phyloP scores from a whole-genome alignment of 2,888 invertebrate species.

The Chalcosyrphus nemorum region DNA sequence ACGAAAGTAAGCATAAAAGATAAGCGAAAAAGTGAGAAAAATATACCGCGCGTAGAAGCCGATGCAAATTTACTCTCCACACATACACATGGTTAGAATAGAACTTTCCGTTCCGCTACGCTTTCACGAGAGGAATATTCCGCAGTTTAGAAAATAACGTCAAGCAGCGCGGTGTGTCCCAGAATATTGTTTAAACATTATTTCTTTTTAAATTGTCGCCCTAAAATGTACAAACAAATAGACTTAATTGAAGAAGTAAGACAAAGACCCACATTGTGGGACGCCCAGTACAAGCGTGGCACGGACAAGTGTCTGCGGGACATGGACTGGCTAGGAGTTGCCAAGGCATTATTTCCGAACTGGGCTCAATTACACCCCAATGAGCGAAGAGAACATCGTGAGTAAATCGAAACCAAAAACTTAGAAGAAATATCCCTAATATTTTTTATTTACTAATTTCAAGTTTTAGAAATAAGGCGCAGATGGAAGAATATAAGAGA shows the following conservation, averaged over 20 bases:
- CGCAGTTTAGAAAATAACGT: slow-evolving; percentile 11
- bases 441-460: not conserved
- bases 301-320: not conserved
- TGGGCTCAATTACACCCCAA: not conserved
- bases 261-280: slow-evolving; percentile 26
- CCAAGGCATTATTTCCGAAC: not conserved
- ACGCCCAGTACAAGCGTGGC: not conserved
- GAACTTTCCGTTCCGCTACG: slow-evolving; percentile 4
- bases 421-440: no score
- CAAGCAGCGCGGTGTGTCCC: not conserved
- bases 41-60: not conserved
- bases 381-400: slow-evolving; percentile 1
- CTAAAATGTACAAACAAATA: slow-evolving; percentile 15
- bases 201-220: not conserved
- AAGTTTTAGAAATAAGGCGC: not conserved
- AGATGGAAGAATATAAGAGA: slow-evolving; percentile 33
- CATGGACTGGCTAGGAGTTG: slow-evolving; percentile 21
- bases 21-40: no score
- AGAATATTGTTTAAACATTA: no score
- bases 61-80: slow-evolving; percentile 10
- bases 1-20: not conserved
- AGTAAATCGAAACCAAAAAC: no score
- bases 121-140: slow-evolving; percentile 30
- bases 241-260: slow-evolving; percentile 24
- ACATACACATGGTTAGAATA: not conserved